Conservation (phyloP, 2,113 vertebrate species). For the Pollimyrus isidori region DNA sequence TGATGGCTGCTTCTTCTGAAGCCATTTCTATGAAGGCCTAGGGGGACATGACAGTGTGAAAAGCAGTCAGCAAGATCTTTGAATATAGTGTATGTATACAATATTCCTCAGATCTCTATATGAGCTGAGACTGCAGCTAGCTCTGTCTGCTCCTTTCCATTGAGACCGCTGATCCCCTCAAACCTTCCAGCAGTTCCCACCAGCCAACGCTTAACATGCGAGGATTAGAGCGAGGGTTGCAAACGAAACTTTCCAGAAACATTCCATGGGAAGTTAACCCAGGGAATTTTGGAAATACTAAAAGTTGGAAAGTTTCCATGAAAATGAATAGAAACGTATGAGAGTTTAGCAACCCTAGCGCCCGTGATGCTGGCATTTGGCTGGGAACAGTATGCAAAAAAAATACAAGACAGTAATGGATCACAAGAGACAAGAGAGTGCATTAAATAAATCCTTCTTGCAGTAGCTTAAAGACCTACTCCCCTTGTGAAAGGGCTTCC, state of each 20-base stretch:
- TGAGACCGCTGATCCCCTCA: not conserved
- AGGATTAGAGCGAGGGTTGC: not conserved
- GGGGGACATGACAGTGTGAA: not conserved
- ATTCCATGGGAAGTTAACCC: not conserved
- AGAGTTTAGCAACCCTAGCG: not conserved
- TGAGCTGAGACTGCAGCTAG: not conserved
- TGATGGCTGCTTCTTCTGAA: constrained; percentile 71
- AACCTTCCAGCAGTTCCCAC: not conserved
- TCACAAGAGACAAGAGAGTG: not conserved
- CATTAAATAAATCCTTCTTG: not conserved
- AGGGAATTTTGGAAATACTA: not conserved
- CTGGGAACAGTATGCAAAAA: not conserved
- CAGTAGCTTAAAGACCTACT: not conserved
- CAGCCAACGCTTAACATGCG: not conserved
- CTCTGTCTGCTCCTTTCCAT: not conserved
- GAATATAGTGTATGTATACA: not conserved
- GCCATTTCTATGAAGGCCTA: constrained; percentile 84
- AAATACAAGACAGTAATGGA: not conserved
- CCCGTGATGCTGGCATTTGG: not conserved
- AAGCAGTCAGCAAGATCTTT: not conserved
- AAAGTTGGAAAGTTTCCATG: not conserved
- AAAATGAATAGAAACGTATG: no score
- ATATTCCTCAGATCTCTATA: not conserved
- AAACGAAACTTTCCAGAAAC: not conserved
- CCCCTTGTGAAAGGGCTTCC: not conserved